Conservation (phyloP, 2,797 vertebrate species). For the Ctenopoma kingsleyae region DNA sequence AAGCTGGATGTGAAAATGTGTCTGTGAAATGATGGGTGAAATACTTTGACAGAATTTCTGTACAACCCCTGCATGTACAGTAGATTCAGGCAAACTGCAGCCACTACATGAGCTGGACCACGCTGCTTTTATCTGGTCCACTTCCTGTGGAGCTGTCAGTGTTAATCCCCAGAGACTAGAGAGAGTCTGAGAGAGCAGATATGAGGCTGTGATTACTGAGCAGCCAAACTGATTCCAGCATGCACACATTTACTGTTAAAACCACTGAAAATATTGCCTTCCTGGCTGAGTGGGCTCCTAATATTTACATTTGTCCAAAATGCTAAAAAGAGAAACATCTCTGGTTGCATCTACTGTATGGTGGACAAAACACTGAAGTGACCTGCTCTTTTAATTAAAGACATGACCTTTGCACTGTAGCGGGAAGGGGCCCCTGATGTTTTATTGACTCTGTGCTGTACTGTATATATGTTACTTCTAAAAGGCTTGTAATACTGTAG, state of each 20-base stretch:
- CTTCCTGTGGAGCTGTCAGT: conserved; percentile 33
- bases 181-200: conserved; percentile 40
- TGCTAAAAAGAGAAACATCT: not conserved
- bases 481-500: conserved; percentile 10
- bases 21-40: not conserved
- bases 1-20: too few relatives aligned
- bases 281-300: too few relatives aligned
- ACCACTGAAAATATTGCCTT: not conserved
- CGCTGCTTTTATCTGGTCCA: conserved; percentile 35
- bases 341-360: not conserved
- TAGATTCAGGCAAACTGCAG: conserved; percentile 16
- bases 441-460: not conserved
- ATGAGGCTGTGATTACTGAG: conserved; percentile 26
- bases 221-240: conserved; percentile 1
- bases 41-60: not conserved
- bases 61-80: not conserved
- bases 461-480: not conserved
- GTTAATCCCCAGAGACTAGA: conserved; percentile 34
- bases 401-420: conserved; percentile 13
- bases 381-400: not conserved
- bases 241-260: not conserved
- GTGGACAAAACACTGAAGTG: not conserved
- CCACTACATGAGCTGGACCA: not conserved
- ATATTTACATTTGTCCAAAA: not conserved
- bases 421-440: conserved; percentile 1